Evolutionary conservation across 2,797 vertebrate species (phyloP).

Genomic region (Gastrophryne carolinensis): DNA sequence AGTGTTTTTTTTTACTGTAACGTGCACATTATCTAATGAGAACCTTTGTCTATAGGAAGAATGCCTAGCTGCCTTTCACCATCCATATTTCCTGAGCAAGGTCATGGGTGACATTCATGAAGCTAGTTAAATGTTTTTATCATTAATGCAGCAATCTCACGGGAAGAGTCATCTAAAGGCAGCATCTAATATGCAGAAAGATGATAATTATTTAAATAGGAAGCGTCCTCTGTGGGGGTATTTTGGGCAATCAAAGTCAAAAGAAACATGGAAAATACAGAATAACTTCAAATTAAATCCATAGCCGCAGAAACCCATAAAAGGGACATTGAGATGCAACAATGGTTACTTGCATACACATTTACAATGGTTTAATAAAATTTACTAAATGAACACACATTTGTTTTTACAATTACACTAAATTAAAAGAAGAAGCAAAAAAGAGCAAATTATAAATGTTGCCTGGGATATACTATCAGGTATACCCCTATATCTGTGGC

Average conservation of each 20-base stretch:
- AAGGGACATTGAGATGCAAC: background rate
- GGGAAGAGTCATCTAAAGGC: conserved; percentile 60
- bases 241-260: background rate
- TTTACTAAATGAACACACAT: too few species aligned
- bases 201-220: conserved; percentile 32
- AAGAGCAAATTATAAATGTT: too few species aligned
- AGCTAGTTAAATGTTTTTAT: conserved; percentile 70
- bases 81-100: conserved; percentile 27
- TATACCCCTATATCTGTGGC: too few species aligned
- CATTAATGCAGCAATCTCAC: conserved; percentile 65
- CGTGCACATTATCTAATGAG: background rate
- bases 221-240: background rate
- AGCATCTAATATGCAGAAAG: conserved; percentile 64
- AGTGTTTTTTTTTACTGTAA: background rate
- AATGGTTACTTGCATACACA: too few species aligned
- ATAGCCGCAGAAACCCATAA: background rate
- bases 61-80: conserved; percentile 5
- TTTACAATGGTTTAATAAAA: too few species aligned
- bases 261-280: conserved; percentile 9
- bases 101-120: conserved; percentile 50
- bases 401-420: too few species aligned
- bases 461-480: too few species aligned
- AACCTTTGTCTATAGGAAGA: background rate
- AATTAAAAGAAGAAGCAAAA: too few species aligned
- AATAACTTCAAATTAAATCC: conserved; percentile 1